Percentiles rank a stretch among this genome's conserved stretches.
These are phyloP conservation scores for Cephus pulcher DNA, from an alignment of 2,888 invertebrate species.

Conservation along the genomic window DNA sequence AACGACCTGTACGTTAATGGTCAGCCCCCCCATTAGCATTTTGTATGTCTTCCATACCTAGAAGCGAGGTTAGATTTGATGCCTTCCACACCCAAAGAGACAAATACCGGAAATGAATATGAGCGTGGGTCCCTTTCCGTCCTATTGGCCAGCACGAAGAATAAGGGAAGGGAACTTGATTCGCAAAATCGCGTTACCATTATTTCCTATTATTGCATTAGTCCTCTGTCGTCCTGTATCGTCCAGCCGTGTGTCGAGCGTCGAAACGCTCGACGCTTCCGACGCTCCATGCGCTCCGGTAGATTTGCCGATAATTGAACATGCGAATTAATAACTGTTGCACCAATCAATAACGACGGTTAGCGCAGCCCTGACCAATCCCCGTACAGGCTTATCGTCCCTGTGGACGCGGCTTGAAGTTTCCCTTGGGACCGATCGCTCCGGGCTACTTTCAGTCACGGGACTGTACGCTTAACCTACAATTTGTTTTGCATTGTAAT, in stretches of 20 bases:
- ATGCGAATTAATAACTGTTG: slow-evolving; percentile 64
- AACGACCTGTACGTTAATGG: slow-evolving; percentile 16
- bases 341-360: slow-evolving; percentile 58
- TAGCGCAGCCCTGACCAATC: slow-evolving; percentile 3
- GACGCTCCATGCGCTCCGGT: slow-evolving; percentile 19
- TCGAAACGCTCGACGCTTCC: background rate
- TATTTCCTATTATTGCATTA: slow-evolving; percentile 49
- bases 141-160: background rate
- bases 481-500: background rate
- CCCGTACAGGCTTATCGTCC: background rate
- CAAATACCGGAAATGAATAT: background rate
- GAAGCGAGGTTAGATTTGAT: background rate
- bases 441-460: background rate
- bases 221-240: background rate
- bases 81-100: background rate
- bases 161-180: background rate
- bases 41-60: background rate
- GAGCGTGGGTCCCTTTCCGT: background rate
- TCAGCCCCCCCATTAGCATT: slow-evolving; percentile 17
- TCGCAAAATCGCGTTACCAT: background rate
- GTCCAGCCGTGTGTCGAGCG: background rate
- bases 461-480: background rate
- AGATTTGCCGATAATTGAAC: slow-evolving; percentile 59
- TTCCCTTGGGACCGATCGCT: slow-evolving; percentile 1
- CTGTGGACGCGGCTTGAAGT: background rate